phyloP scores from a whole-genome alignment of 2,888 invertebrate species.

The Pristionchus japonicus region DNA sequence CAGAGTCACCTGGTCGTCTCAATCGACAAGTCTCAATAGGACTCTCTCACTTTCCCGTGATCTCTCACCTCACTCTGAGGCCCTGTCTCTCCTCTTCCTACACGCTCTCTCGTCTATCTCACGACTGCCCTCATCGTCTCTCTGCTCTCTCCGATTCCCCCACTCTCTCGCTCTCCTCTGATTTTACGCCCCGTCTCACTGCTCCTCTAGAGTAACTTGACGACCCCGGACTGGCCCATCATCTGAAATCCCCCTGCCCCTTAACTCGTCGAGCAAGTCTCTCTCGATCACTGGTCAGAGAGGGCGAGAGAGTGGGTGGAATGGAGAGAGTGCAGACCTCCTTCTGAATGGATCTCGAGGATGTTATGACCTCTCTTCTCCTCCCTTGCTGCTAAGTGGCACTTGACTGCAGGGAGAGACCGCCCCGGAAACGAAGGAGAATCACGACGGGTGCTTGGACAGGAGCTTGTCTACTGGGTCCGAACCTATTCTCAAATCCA shows the following conservation, averaged over 20 bases:
- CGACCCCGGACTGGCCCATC: not conserved
- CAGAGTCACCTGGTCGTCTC: constrained; percentile 28
- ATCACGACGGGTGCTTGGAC: too few relatives aligned
- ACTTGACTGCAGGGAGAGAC: not conserved
- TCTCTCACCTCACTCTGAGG: not conserved
- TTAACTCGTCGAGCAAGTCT: not conserved
- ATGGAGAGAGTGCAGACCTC: not conserved
- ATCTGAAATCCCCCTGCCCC: not conserved
- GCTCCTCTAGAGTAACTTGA: not conserved
- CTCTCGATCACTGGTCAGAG: not conserved
- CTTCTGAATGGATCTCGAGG: not conserved
- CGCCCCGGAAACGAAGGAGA: not conserved
- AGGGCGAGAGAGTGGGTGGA: not conserved
- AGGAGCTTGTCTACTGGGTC: too few relatives aligned
- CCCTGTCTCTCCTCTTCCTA: not conserved
- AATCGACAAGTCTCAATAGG: not conserved
- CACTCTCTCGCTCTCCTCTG: not conserved
- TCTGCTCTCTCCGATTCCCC: not conserved
- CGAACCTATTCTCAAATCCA: too few relatives aligned
- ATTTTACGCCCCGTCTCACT: not conserved
- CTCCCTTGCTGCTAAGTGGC: not conserved
- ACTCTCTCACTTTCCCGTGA: not conserved
- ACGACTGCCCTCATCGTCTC: not conserved
- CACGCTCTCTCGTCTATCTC: not conserved
- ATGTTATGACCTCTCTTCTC: constrained; percentile 19